Percentiles rank a stretch among this genome's conserved stretches.
Evolutionary conservation across 2,888 invertebrate species (phyloP).

Genomic region (Chydorus sphaericus): DNA sequence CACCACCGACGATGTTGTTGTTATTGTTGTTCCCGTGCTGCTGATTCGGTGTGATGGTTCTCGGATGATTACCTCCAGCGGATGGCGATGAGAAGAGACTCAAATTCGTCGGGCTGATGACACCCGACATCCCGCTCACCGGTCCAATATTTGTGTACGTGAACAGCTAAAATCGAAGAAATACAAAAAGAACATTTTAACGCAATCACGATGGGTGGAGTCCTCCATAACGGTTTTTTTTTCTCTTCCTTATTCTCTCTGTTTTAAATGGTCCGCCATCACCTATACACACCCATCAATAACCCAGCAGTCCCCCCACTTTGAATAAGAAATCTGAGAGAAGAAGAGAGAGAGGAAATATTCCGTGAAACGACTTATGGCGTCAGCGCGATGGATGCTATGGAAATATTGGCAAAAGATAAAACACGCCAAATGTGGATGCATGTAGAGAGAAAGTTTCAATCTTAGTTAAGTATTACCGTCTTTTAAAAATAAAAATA

Average conservation of each 20-base stretch:
- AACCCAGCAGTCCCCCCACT: not conserved
- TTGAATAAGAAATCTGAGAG: not conserved
- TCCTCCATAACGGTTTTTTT: not conserved
- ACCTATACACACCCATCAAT: not conserved
- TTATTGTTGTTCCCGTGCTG: slow-evolving; percentile 16
- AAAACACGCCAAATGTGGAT: no score
- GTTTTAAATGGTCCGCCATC: not conserved
- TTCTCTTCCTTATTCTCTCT: not conserved
- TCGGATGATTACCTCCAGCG: slow-evolving; percentile 52
- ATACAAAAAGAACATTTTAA: not conserved
- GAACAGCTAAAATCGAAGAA: slow-evolving; percentile 51
- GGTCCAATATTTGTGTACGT: slow-evolving; percentile 78
- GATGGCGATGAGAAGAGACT: slow-evolving; percentile 60
- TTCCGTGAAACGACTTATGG: no score
- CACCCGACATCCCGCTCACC: slow-evolving; percentile 57
- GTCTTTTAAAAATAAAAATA: no score
- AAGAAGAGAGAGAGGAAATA: slow-evolving; percentile 2
- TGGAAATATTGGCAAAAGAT: no score
- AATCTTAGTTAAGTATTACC: no score
- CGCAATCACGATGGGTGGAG: slow-evolving; percentile 2
- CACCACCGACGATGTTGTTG: not conserved
- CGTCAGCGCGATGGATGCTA: no score
- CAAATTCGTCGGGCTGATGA: slow-evolving; percentile 75
- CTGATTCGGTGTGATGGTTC: slow-evolving; percentile 23
- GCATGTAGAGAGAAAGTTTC: no score